phyloP scores from a whole-genome alignment of 1,140 invertebrate genomes.

The Cydia fagiglandana region DNA sequence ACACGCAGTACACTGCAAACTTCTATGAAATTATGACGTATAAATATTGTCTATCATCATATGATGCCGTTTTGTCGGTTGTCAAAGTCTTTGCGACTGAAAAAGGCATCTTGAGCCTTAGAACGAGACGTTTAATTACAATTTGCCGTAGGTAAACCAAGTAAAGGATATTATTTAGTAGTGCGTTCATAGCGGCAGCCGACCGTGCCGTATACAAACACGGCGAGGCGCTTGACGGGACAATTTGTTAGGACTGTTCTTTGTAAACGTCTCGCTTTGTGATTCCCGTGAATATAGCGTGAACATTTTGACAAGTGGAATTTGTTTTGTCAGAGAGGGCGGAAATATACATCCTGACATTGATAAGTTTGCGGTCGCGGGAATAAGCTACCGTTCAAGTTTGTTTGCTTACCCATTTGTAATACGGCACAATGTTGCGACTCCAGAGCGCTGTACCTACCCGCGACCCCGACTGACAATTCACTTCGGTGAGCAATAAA shows the following conservation, averaged over 20 bases:
- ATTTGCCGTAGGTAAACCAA: slow-evolving; percentile 1
- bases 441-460: neutral
- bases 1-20: no score
- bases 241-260: slow-evolving; percentile 70
- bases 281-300: slow-evolving; percentile 63
- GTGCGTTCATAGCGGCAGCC: slow-evolving; percentile 44
- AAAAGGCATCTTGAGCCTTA: neutral
- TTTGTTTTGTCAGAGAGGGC: slow-evolving; percentile 64
- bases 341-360: slow-evolving; percentile 50
- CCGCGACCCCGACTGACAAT: slow-evolving; percentile 18
- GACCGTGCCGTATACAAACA: slow-evolving; percentile 57
- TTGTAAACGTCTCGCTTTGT: slow-evolving; percentile 70
- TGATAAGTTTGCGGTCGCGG: slow-evolving; percentile 42
- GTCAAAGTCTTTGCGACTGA: neutral
- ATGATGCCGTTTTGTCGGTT: neutral
- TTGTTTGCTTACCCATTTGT: slow-evolving; percentile 24
- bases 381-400: slow-evolving; percentile 22
- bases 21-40: no score
- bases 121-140: neutral
- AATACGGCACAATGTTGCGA: slow-evolving; percentile 29
- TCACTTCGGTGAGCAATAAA: slow-evolving; percentile 32
- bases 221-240: slow-evolving; percentile 57
- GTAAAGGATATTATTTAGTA: slow-evolving; percentile 19
- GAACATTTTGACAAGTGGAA: slow-evolving; percentile 72
- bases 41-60: no score